Conservation (phyloP, 1,140 invertebrate species). For the Marisa cornuarietis region DNA sequence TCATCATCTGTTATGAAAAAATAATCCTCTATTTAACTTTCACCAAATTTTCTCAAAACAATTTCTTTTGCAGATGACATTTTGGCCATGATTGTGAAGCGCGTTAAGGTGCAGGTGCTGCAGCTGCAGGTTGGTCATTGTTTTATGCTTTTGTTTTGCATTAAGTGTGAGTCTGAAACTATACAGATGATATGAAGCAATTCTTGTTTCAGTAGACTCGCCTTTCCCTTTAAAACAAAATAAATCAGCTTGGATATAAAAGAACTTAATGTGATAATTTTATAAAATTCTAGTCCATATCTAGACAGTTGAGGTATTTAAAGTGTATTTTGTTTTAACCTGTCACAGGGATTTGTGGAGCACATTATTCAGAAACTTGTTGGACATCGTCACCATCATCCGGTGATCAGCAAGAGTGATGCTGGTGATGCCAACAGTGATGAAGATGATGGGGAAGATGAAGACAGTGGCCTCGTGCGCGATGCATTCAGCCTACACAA, state of each 20-base stretch:
- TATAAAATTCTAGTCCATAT: too few relatives aligned
- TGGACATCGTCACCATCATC: conserved; percentile 53
- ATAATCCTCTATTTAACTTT: too few relatives aligned
- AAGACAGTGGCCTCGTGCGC: conserved; percentile 73
- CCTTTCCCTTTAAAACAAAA: too few relatives aligned
- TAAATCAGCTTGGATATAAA: too few relatives aligned
- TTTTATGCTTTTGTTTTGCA: background rate
- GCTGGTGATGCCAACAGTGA: conserved; percentile 28
- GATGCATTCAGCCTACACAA: conserved; percentile 97
- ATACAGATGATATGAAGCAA: too few relatives aligned
- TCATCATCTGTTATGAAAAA: too few relatives aligned
- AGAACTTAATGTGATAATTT: too few relatives aligned
- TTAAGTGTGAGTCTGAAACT: background rate
- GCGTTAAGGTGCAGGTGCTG: conserved; percentile 76
- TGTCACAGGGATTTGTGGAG: conserved; percentile 49
- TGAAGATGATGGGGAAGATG: conserved; percentile 52
- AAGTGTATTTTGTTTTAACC: background rate
- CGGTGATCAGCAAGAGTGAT: conserved; percentile 33
- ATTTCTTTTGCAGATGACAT: conserved; percentile 55
- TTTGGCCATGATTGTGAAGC: conserved; percentile 74
- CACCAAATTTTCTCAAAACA: too few relatives aligned
- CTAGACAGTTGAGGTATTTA: too few relatives aligned
- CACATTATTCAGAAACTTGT: conserved; percentile 50
- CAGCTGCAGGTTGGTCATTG: conserved; percentile 72
- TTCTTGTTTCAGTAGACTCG: too few relatives aligned